A percentile compares a stretch with the other conserved stretches of the same genome.
phyloP scores from a whole-genome alignment of 2,888 invertebrate genomes.

The Copidosoma aretas region DNA sequence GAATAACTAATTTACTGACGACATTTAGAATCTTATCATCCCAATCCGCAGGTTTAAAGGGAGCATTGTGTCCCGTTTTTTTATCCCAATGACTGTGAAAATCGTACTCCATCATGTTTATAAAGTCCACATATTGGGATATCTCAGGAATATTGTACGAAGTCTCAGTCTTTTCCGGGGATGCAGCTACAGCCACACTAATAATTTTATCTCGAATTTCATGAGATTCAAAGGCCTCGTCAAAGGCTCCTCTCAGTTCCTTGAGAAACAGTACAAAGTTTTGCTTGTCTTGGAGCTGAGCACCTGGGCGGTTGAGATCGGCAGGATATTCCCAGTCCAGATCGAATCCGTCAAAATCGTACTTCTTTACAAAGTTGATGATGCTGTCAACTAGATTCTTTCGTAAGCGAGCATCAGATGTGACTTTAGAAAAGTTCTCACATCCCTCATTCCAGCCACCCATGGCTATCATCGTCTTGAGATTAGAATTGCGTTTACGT shows the following conservation, averaged over 20 bases:
- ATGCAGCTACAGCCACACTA: slow-evolving; percentile 65
- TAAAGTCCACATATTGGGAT: slow-evolving; percentile 70
- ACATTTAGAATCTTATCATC: slow-evolving; percentile 12
- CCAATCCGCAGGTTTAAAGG: slow-evolving; percentile 63
- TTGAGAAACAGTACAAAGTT: slow-evolving; percentile 66
- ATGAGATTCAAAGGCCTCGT: no score
- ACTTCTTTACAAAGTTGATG: slow-evolving; percentile 64
- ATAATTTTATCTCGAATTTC: slow-evolving; percentile 58
- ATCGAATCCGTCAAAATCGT: slow-evolving; percentile 75
- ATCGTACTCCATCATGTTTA: slow-evolving; percentile 79
- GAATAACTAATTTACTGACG: no score
- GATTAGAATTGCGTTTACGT: slow-evolving; percentile 64
- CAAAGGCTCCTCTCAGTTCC: slow-evolving; percentile 66
- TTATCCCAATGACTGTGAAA: slow-evolving; percentile 67
- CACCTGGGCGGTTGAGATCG: slow-evolving; percentile 65
- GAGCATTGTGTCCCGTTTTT: slow-evolving; percentile 73
- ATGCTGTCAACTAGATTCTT: slow-evolving; percentile 67
- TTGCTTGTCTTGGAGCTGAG: slow-evolving; percentile 60
- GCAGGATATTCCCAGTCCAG: slow-evolving; percentile 78
- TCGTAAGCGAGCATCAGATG: slow-evolving; percentile 65
- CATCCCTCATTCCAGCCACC: slow-evolving; percentile 74
- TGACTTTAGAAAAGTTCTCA: slow-evolving; percentile 65
- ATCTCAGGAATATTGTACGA: slow-evolving; percentile 70
- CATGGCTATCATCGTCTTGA: slow-evolving; percentile 70
- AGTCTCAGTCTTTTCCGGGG: slow-evolving; percentile 61